These are phyloP conservation scores for Drosophila parthenogenetica DNA, from an alignment of 2,888 invertebrate species.

Conservation along the genomic window DNA sequence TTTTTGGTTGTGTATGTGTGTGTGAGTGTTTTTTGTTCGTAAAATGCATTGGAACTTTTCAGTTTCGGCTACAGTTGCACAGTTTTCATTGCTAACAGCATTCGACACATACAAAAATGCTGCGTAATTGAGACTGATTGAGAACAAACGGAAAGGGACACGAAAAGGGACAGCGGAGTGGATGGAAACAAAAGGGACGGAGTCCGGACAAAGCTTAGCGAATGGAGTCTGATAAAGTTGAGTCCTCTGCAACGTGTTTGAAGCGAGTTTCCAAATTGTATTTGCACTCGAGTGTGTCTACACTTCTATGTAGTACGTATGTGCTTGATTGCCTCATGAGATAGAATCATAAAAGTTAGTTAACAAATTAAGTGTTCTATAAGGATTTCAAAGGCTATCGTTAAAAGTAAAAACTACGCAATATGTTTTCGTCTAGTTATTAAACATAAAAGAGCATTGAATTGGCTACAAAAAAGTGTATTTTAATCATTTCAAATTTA, in stretches of 20 bases:
- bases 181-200: neutral
- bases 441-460: too few species aligned
- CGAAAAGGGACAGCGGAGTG: neutral
- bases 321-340: conserved; percentile 28
- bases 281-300: conserved; percentile 26
- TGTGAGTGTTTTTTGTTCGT: conserved; percentile 38
- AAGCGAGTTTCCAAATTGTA: conserved; percentile 51
- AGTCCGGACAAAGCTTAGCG: neutral
- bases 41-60: conserved; percentile 75
- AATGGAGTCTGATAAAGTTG: conserved; percentile 43
- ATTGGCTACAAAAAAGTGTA: too few species aligned
- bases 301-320: conserved; percentile 4
- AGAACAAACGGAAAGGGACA: conserved; percentile 22
- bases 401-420: too few species aligned
- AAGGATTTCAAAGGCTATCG: neutral
- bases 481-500: too few species aligned
- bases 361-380: conserved; percentile 30
- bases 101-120: conserved; percentile 72
- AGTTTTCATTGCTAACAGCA: conserved; percentile 76
- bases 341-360: conserved; percentile 38
- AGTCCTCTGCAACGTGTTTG: conserved; percentile 35
- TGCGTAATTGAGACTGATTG: conserved; percentile 79
- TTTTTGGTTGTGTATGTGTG: too few species aligned
- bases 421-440: too few species aligned
- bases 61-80: conserved; percentile 39